These are phyloP conservation scores for Cheilosia vernalis DNA, from an alignment of 2,888 invertebrate species.

Conservation along the genomic window DNA sequence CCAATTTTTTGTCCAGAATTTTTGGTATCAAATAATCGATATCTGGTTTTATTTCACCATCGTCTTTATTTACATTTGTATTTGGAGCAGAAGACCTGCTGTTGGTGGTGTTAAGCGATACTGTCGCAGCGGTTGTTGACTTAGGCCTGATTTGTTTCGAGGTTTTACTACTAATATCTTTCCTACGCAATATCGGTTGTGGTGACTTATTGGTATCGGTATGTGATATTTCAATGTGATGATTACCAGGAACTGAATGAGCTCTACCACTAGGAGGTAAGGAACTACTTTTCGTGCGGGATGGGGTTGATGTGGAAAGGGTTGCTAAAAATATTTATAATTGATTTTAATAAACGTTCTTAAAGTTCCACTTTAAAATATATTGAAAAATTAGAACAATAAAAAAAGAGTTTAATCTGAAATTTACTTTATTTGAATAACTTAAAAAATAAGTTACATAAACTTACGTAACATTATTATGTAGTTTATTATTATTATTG, in stretches of 20 bases:
- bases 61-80: slow-evolving; percentile 49
- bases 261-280: slow-evolving; percentile 84
- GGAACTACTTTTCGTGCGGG: slow-evolving; percentile 88
- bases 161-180: slow-evolving; percentile 79
- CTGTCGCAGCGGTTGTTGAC: slow-evolving; percentile 78
- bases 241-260: slow-evolving; percentile 80
- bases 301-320: slow-evolving; percentile 89
- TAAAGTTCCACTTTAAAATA: slow-evolving; percentile 22
- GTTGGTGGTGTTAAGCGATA: slow-evolving; percentile 63
- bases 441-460: too few relatives aligned
- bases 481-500: too few relatives aligned
- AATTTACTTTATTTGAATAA: too few relatives aligned
- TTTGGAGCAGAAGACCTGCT: slow-evolving; percentile 44
- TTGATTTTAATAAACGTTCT: slow-evolving; percentile 77
- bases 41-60: slow-evolving; percentile 49
- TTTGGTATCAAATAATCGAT: slow-evolving; percentile 81
- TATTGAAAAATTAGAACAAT: too few relatives aligned
- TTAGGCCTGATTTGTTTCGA: slow-evolving; percentile 78
- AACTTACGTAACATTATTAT: too few relatives aligned
- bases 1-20: slow-evolving; percentile 83
- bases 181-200: slow-evolving; percentile 80
- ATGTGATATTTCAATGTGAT: slow-evolving; percentile 81
- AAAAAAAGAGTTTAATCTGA: background rate
- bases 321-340: slow-evolving; percentile 86
- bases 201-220: slow-evolving; percentile 79